Percentiles rank a stretch among this genome's conserved stretches.
Evolutionary conservation across 1,140 invertebrate genomes (phyloP).

Genomic region (Ceratosolen solmsi): DNA sequence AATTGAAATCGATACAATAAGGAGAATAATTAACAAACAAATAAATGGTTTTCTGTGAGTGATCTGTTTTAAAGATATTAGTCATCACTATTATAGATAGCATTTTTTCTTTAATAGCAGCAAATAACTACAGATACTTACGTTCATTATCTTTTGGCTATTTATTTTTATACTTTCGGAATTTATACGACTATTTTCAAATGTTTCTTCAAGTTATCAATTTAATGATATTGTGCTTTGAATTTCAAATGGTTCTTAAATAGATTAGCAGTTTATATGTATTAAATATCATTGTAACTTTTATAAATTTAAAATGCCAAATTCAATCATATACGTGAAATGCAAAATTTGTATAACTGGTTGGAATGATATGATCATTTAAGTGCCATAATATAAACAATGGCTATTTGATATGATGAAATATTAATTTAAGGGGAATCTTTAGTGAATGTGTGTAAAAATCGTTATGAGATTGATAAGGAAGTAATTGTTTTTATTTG

Average conservation of each 20-base stretch:
- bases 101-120: too few relatives aligned
- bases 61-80: too few relatives aligned
- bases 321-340: conserved; percentile 1
- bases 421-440: conserved; percentile 44
- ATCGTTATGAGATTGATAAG: not conserved
- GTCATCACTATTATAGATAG: too few relatives aligned
- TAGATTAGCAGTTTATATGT: not conserved
- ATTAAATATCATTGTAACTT: conserved; percentile 45
- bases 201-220: conserved; percentile 5
- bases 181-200: not conserved
- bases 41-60: not conserved
- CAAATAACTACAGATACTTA: too few relatives aligned
- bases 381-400: conserved; percentile 43
- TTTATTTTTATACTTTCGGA: too few relatives aligned
- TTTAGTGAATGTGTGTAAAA: conserved; percentile 15
- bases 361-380: conserved; percentile 37
- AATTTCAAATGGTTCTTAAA: conserved; percentile 33
- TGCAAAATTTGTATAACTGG: not conserved
- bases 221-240: not conserved
- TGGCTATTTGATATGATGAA: not conserved
- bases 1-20: too few relatives aligned
- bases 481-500: not conserved
- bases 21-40: not conserved
- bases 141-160: not conserved
- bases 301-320: conserved; percentile 42